Base-by-base conservation (phyloP, 1,140 invertebrate genomes). In the Saccostrea glomerata region DNA sequence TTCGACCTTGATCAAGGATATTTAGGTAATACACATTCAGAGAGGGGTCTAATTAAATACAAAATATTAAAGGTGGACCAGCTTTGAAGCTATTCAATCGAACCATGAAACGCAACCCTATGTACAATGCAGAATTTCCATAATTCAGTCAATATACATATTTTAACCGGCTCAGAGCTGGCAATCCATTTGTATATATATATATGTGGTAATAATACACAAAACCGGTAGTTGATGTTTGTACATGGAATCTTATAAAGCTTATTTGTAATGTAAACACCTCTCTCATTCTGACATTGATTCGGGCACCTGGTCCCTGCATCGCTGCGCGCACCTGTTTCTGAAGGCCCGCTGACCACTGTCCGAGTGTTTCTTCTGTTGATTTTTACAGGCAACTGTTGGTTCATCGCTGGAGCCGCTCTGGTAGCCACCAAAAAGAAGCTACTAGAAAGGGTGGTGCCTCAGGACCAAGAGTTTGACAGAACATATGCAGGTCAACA, bases 401-500 rank as follows among this genome's bases (percentile, higher is more conserved):
- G 93, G 93, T 94, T 93, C 83, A 90, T 94, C 12, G 93, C 93
- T 13, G 92, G 89, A 9, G 91, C 93, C 6, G 90, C 93, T 11
- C 86, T 92, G 9, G 86, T 94, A 20, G 92, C 54, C 89, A 92
- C n/a, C 58, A 86, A n/a, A 89, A 89, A 89, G 25, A 92, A 91
- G 40, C 84, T 92, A 63, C 91, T 93, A 47, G 90, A 91, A 36
- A 89, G 90, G 85, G 92, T 92, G 55, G 91, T 94, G n/a, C 93
- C 93, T 4, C 56, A 40, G 58, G 92, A 94, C 73, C 93, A 93
- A 84, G 90, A 91, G 1, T 94, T 94, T 87, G 92, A 92, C 82
- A 47, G 82, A 40, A 77, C 89, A 9, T 92, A 91, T 91, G 91
- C 90, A 88, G 90, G 90, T 93, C n/a, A 47, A 6, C 47, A 47